These are phyloP conservation scores for Aphelenchoides fujianensis DNA, from an alignment of 1,140 invertebrate species.

Conservation along the genomic window DNA sequence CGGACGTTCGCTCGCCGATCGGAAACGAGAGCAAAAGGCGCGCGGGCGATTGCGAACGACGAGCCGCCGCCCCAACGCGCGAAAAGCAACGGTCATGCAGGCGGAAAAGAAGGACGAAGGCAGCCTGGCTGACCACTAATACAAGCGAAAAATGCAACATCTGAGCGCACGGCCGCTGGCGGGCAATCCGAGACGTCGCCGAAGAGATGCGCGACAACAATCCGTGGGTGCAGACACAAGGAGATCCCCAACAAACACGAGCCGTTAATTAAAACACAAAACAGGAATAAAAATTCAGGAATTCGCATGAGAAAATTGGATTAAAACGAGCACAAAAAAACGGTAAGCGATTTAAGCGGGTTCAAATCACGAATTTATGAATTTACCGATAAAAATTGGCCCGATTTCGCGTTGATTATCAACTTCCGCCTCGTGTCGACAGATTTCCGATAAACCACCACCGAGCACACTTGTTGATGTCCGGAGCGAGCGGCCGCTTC, in stretches of 20 bases:
- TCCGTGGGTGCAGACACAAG: no score
- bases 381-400: no score
- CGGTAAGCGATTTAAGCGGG: no score
- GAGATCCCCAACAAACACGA: no score
- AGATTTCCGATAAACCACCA: neutral
- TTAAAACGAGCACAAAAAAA: no score
- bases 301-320: no score
- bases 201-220: neutral
- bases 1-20: no score
- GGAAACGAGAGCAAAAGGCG: no score
- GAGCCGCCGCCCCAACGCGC: no score
- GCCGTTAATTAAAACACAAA: neutral
- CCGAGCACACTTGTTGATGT: neutral
- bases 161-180: neutral
- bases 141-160: neutral
- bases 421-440: neutral
- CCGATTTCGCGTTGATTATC: neutral
- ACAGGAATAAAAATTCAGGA: neutral
- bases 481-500: no score
- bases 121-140: slow-evolving; percentile 3
- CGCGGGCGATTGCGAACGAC: neutral
- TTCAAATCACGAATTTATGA: no score
- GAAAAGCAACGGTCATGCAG: neutral
- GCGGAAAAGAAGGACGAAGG: no score
- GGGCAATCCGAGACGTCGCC: neutral